A percentile compares a stretch with the other conserved stretches of the same genome.
phyloP scores from a whole-genome alignment of 2,888 invertebrate species.

The Drosophila yooni region DNA sequence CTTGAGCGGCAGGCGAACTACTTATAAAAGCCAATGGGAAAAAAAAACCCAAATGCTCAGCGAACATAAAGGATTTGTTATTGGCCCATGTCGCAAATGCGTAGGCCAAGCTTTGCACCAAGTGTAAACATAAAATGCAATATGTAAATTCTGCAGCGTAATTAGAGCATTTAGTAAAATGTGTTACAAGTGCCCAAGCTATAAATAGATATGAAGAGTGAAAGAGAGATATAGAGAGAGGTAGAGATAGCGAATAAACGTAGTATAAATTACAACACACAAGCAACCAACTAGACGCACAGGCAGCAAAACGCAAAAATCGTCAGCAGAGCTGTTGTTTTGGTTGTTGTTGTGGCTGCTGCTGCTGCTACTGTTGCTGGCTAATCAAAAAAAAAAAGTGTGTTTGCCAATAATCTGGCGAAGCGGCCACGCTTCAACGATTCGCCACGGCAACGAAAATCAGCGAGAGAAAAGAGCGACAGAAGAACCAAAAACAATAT shows the following conservation, averaged over 20 bases:
- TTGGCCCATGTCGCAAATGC: background rate
- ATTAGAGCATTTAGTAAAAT: constrained; percentile 71
- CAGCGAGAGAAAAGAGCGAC: constrained; percentile 40
- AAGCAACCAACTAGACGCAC: constrained; percentile 42
- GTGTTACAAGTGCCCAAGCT: constrained; percentile 26
- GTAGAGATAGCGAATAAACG: constrained; percentile 47
- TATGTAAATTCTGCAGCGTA: constrained; percentile 58
- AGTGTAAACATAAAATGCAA: constrained; percentile 20
- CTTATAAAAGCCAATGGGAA: background rate
- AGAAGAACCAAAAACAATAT: constrained; percentile 29
- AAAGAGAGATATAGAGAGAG: constrained; percentile 5
- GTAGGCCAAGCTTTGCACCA: constrained; percentile 7
- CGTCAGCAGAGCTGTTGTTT: constrained; percentile 10
- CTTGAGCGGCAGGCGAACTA: constrained; percentile 24
- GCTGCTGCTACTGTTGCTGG: constrained; percentile 13
- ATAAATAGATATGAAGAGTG: constrained; percentile 21
- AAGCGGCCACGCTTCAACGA: constrained; percentile 73
- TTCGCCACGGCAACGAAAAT: constrained; percentile 48
- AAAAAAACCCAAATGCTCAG: background rate
- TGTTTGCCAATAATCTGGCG: constrained; percentile 73
- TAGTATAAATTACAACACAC: constrained; percentile 75
- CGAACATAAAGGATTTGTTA: constrained; percentile 29
- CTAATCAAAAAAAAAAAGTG: constrained; percentile 67
- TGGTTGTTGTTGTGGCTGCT: constrained; percentile 38
- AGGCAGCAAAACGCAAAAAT: constrained; percentile 33